Conservation (phyloP, 2,113 vertebrate genomes). For the Panthera uncia region DNA sequence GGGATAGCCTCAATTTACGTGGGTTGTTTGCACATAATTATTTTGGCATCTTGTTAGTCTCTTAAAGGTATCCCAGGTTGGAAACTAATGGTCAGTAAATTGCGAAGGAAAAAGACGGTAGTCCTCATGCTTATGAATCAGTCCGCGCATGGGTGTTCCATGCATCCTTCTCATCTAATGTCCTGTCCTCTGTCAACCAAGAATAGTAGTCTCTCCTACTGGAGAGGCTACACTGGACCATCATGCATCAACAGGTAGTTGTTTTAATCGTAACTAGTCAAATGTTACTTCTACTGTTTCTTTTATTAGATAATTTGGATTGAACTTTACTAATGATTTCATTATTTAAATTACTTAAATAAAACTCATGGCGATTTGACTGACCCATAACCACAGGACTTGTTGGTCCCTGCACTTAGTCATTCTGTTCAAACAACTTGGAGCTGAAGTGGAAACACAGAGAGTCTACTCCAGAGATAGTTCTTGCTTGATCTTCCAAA, state of each 20-base stretch:
- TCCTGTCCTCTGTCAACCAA: background rate
- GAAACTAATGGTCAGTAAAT: background rate
- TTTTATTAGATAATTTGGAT: background rate
- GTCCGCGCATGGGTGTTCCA: fast-evolving
- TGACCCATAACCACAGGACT: background rate
- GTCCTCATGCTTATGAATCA: fast-evolving
- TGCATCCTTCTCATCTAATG: too few species aligned
- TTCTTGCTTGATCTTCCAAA: background rate
- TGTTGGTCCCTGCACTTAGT: background rate
- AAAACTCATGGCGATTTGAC: background rate
- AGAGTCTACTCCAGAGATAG: background rate
- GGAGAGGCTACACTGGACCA: background rate
- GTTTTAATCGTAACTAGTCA: background rate
- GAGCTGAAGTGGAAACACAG: background rate
- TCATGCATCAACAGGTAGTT: background rate
- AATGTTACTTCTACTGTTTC: background rate
- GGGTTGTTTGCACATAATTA: background rate
- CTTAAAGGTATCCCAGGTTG: background rate
- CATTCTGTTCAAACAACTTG: background rate
- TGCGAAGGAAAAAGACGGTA: background rate
- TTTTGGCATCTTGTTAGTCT: background rate
- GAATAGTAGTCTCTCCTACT: background rate
- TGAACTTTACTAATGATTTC: background rate
- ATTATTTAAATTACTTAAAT: background rate
- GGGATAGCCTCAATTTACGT: background rate